Conservation (phyloP, 2,113 vertebrate genomes). For the Taurulus bubalis region DNA sequence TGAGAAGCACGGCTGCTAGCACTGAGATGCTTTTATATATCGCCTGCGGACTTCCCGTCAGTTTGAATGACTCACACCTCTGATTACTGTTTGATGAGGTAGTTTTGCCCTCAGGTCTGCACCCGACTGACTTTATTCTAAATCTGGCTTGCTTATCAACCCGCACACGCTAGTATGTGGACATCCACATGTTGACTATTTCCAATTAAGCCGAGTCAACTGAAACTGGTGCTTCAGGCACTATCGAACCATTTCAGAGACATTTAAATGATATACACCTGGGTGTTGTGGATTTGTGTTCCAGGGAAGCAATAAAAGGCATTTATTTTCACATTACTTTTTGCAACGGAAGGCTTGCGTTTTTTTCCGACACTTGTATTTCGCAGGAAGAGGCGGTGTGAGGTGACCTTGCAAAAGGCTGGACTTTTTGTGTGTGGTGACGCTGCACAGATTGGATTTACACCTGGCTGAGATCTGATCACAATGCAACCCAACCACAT, state of each 20-base stretch:
- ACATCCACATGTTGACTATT: not conserved
- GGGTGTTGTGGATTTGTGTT: not conserved
- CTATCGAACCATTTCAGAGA: conserved; percentile 4
- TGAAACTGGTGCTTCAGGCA: not conserved
- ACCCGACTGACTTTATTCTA: conserved; percentile 5
- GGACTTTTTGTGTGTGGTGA: not conserved
- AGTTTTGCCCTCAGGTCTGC: conserved; percentile 25
- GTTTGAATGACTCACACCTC: conserved; percentile 43
- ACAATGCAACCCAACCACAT: not conserved
- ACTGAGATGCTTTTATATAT: conserved; percentile 33
- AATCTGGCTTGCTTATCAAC: conserved; percentile 12
- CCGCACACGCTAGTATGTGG: not conserved
- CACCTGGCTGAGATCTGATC: not conserved
- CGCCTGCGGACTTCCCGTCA: conserved; percentile 32
- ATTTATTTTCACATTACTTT: not conserved
- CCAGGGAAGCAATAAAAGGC: not conserved
- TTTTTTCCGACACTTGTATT: not conserved
- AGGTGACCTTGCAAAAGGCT: not conserved
- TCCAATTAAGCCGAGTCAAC: not conserved
- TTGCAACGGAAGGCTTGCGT: not conserved
- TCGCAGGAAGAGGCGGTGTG: not conserved
- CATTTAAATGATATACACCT: not conserved
- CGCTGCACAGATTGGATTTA: not conserved
- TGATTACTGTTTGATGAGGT: conserved; percentile 13
- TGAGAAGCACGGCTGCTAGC: conserved; percentile 1